Percentiles rank a stretch among this genome's conserved stretches.
Conservation (phyloP, 1,140 invertebrate species). For the Drosophila jambulina region DNA sequence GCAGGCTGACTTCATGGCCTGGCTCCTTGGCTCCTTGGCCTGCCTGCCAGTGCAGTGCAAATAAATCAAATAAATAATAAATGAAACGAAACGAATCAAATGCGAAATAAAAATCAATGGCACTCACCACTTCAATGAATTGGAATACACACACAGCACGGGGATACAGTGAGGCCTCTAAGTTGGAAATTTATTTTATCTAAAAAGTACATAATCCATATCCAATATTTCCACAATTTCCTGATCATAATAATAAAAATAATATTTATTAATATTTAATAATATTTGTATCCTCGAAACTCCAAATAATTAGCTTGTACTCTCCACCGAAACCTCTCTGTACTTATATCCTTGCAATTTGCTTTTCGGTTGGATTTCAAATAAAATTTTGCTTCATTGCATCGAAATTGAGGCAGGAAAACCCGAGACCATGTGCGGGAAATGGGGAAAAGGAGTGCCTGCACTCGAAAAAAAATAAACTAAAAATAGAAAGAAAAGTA, state of each 20-base stretch:
- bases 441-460: conserved; percentile 6
- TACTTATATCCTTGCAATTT: conserved; percentile 61
- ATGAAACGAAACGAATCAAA: conserved; percentile 81
- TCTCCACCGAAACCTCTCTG: not conserved
- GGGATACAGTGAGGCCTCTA: conserved; percentile 2
- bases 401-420: conserved; percentile 76
- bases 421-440: conserved; percentile 9
- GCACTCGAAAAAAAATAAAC: conserved; percentile 9
- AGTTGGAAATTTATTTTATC: too few relatives aligned
- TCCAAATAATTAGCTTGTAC: not conserved
- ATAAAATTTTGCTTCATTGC: conserved; percentile 81
- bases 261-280: not conserved
- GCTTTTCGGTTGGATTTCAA: conserved; percentile 80
- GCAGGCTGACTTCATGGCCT: not conserved
- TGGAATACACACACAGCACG: conserved; percentile 49
- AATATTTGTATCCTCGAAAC: not conserved
- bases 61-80: conserved; percentile 84
- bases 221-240: not conserved
- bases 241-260: not conserved
- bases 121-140: conserved; percentile 79
- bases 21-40: conserved; percentile 1
- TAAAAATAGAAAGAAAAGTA: not conserved
- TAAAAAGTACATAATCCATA: too few relatives aligned
- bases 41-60: conserved; percentile 59
- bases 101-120: conserved; percentile 82